Conservation (phyloP, 1,140 invertebrate genomes). For the Drosophila trapezifrons region DNA sequence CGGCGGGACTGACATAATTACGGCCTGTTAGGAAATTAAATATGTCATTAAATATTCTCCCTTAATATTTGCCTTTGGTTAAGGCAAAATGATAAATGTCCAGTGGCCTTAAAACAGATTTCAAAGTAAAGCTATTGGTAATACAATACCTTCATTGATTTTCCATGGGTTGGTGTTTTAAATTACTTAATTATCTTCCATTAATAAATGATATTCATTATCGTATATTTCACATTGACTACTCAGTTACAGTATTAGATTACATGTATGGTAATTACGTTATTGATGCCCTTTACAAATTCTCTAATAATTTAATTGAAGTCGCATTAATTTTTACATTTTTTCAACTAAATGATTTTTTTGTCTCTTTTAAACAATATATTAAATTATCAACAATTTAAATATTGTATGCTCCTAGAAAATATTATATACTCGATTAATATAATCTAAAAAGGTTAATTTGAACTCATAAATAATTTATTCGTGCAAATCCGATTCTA, state of each 20-base stretch:
- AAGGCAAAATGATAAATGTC: slow-evolving; percentile 42
- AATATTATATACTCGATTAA: not conserved
- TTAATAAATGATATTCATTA: not conserved
- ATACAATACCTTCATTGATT: slow-evolving; percentile 20
- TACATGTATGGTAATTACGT: not conserved
- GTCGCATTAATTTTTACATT: not conserved
- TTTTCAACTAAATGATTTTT: not conserved
- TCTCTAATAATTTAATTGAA: not conserved
- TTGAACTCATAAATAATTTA: not conserved
- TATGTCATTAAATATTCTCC: slow-evolving; percentile 68
- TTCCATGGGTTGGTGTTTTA: not conserved
- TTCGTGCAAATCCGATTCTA: not conserved
- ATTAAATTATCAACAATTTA: not conserved
- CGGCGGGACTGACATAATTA: slow-evolving; percentile 65
- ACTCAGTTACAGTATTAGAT: too few relatives aligned
- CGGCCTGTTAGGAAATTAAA: slow-evolving; percentile 59
- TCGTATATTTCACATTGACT: not conserved
- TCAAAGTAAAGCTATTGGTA: slow-evolving; percentile 13
- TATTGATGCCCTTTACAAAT: not conserved
- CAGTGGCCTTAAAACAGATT: slow-evolving; percentile 21
- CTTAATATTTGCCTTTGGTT: slow-evolving; percentile 23
- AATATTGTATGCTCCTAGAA: not conserved
- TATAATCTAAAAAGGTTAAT: not conserved
- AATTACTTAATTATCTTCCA: not conserved
- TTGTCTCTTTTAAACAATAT: too few relatives aligned